phyloP scores from a whole-genome alignment of 2,888 invertebrate genomes.

The Anthophora plumipes region DNA sequence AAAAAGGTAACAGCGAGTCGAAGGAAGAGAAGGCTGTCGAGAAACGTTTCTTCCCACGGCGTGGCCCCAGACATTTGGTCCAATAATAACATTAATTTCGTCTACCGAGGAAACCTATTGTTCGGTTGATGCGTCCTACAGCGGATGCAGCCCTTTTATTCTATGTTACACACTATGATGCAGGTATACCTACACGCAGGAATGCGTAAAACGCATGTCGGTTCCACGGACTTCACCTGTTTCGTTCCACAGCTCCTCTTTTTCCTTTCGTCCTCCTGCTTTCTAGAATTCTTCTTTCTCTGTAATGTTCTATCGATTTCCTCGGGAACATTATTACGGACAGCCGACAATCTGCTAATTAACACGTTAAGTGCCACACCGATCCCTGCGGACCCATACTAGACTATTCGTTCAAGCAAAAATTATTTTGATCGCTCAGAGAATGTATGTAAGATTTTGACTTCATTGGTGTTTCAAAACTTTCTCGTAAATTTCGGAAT shows the following conservation, averaged over 20 bases:
- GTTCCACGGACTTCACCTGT: constrained; percentile 64
- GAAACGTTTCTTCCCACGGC: constrained; percentile 80
- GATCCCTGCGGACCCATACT: too few species aligned
- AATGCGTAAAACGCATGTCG: constrained; percentile 56
- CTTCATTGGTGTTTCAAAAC: too few species aligned
- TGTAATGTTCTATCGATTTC: constrained; percentile 24
- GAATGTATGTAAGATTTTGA: too few species aligned
- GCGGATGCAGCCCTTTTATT: constrained; percentile 79
- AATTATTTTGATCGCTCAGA: too few species aligned
- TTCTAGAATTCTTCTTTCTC: constrained; percentile 19
- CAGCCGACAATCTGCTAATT: constrained; percentile 32
- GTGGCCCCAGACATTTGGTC: constrained; percentile 83
- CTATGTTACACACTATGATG: constrained; percentile 62
- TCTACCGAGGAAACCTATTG: constrained; percentile 83
- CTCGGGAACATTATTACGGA: neutral
- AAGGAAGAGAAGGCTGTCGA: constrained; percentile 69
- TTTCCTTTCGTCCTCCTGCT: neutral
- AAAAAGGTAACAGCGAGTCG: constrained; percentile 48
- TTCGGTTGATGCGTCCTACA: constrained; percentile 77
- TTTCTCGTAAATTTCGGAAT: too few species aligned
- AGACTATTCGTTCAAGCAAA: too few species aligned
- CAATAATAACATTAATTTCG: constrained; percentile 84
- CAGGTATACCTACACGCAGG: constrained; percentile 52
- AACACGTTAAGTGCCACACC: too few species aligned
- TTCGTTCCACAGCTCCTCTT: constrained; percentile 41